Evolutionary conservation across 2,113 vertebrate genomes (phyloP), one percentile per base, ranked within the genome.

Genomic region (Cyprinodon tularosa): DNA sequence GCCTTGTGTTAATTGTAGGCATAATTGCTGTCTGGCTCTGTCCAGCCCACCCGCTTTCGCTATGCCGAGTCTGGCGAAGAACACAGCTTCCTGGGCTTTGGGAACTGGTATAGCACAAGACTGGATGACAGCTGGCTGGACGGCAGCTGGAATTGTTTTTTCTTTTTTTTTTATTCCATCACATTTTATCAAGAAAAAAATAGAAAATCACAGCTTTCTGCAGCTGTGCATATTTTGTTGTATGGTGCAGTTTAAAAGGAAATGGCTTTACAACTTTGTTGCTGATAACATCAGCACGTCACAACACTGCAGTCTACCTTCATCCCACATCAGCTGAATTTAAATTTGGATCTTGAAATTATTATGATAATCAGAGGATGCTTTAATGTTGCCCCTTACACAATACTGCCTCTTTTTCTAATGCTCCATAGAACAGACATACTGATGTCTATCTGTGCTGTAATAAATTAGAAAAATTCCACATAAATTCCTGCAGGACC

Each of bases 401-500:
- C 50, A 57, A 75, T 61, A 64, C 73, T 75, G n/a, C n/a, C 0
- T 29, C 38, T 12, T 42, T 11, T 3, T 12, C 29, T 64, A 64
- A 63, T 61, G 44, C 39, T 48, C 44, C 38, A 53, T 57, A 53
- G 66, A 12, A 62, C 39, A 47, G 3, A 63, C 45, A 62, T 48
- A 71, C 20, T 67, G 62, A 81, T 68, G 42, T 62, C 38, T 80
- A 86, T 84, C 60, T 72, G 29, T 68, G 38, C 50, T 40, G 36
- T 11, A 17, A 72, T 38, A 69, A 80, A 83, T 76, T 64, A 36
- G 4, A 77, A 71, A 83, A n/a, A 29, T 38, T 72, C 76, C 37
- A 62, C 76, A 86, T 71, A 81, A 59, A 78, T 77, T 77, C 66
- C 40, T 62, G 71, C 48, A 65, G n/a, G 66, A 64, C 22, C 3